Evolutionary conservation across 2,113 vertebrate species (phyloP).

Genomic region (Salvelinus fontinalis): DNA sequence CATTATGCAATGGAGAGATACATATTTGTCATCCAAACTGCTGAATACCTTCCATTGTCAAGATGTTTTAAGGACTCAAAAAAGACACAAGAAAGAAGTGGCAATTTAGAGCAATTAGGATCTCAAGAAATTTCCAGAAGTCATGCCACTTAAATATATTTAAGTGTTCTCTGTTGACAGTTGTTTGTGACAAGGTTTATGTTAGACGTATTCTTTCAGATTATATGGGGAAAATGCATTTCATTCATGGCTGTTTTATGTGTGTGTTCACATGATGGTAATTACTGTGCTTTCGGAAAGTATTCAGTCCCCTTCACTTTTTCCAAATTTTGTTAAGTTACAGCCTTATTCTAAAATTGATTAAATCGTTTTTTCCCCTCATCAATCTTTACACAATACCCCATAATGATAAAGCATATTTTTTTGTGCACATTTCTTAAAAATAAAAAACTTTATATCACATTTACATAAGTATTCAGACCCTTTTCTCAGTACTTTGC

Average conservation of each 20-base stretch:
- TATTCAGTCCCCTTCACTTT: no score
- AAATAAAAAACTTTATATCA: no score
- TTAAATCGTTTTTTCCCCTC: no score
- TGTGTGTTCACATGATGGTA: slow-evolving; percentile 15
- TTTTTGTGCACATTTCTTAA: no score
- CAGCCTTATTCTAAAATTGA: no score
- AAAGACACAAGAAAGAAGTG: background rate
- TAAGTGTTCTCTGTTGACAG: slow-evolving; percentile 39
- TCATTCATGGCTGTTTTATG: slow-evolving; percentile 30
- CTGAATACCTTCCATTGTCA: background rate
- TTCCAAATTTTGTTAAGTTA: no score
- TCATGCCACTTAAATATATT: slow-evolving; percentile 16
- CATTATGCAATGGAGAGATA: background rate
- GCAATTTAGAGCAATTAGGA: slow-evolving; percentile 31
- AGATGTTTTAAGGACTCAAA: background rate
- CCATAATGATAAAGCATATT: no score
- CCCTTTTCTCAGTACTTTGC: no score
- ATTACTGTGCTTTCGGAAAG: background rate
- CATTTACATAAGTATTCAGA: no score
- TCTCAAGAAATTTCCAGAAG: background rate
- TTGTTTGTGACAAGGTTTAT: slow-evolving; percentile 10
- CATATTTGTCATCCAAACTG: background rate
- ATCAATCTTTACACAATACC: no score
- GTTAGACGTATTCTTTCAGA: background rate
- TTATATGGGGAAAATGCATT: slow-evolving; percentile 9